phyloP scores from a whole-genome alignment of 2,113 vertebrate genomes.

The Scatophagus argus region DNA sequence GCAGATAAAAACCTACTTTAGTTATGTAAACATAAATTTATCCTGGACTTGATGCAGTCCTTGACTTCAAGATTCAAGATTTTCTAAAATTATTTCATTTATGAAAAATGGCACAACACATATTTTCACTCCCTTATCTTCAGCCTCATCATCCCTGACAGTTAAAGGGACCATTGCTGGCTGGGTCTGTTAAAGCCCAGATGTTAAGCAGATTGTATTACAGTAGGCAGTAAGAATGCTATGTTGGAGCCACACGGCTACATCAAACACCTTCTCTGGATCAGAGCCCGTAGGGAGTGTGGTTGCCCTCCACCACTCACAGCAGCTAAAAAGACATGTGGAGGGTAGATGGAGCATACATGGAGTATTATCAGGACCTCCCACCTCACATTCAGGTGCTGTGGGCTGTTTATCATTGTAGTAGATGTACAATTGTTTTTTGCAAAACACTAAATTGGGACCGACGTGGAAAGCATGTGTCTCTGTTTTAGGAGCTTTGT shows the following conservation, averaged over 20 bases:
- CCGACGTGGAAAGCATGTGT: background rate
- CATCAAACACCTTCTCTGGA: constrained; percentile 77
- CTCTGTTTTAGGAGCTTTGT: constrained; percentile 12
- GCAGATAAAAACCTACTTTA: constrained; percentile 12
- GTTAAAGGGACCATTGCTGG: constrained; percentile 39
- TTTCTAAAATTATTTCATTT: background rate
- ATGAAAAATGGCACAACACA: background rate
- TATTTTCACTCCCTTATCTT: background rate
- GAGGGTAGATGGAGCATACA: constrained; percentile 3
- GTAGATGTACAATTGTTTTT: constrained; percentile 4
- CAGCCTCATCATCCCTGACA: constrained; percentile 14
- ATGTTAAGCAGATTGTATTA: constrained; percentile 82
- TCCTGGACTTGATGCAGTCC: background rate
- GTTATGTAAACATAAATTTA: too few relatives aligned
- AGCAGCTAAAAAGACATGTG: constrained; percentile 31
- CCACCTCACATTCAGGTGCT: constrained; percentile 24
- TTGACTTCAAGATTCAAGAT: background rate
- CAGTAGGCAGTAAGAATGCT: constrained; percentile 79
- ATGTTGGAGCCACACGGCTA: constrained; percentile 41
- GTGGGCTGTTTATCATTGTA: constrained; percentile 3
- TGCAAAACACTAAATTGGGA: background rate
- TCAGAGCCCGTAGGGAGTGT: background rate
- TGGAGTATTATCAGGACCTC: constrained; percentile 34
- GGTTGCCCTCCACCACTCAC: constrained; percentile 14
- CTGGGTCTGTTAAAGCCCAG: constrained; percentile 55